Base-by-base conservation (phyloP, 2,113 vertebrate species). In the Neolamprologus toae region DNA sequence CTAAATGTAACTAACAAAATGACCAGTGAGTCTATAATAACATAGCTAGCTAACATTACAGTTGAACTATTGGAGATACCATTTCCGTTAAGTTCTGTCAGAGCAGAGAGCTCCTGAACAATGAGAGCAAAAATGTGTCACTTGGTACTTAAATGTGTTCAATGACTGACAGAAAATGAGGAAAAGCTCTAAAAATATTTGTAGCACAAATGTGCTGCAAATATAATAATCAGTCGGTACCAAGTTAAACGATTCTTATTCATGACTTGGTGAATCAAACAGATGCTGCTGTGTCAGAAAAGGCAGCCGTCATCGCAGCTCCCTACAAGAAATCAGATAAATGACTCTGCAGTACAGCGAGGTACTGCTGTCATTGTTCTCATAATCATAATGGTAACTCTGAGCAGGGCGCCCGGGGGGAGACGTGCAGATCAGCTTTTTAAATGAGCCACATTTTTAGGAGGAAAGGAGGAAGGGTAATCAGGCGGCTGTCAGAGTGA, bases 391-490 rank as follows among this genome's bases (percentile, higher is more conserved):
- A 91, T 86, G 28, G 28, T 17, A 33, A 40, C 85, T 86, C 47
- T 85, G 71, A 87, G 47, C 53, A 42, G 23, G 17, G 55, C 40
- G 6, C 6, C 3, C 16, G 13, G 5, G 40, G 61, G 57, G 7
- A 5, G n/a, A 51, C 1, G 28, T 81, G 88, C 76, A 80, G 83
- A 68, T 42, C 78, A 9, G 2, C 59, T 40, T 8, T 40, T 76
- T 37, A 84, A 31, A 66, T 33, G 23, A 66, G 63, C 59, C 57
- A 88, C 87, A 45, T 87, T 66, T 87, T 51, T 33, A 33, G 82
- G 35, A 31, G 63, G 31, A 89, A 37, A 66, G 92, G 51, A 90
- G 89, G 89, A 88, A 88, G 87, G 84, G 87, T 88, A 91, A 94
- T 94, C 87, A 88, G 81, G 83, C 57, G 78, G 35, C 68, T 91